These are phyloP conservation scores for Megalops cyprinoides DNA, from an alignment of 2,797 vertebrate species.

Conservation along the genomic window DNA sequence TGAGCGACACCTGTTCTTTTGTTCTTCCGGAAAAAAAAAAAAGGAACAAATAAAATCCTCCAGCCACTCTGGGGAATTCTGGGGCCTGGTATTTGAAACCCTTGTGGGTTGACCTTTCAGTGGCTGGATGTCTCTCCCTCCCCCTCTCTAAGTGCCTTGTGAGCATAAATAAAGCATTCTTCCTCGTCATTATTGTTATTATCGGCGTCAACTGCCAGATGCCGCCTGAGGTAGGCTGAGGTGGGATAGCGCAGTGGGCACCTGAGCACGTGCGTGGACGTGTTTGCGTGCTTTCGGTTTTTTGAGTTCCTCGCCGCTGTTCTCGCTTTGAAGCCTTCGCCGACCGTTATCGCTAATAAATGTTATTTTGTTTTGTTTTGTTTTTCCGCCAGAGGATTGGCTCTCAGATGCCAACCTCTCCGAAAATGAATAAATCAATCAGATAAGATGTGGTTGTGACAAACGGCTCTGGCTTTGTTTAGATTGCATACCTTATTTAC, in stretches of 20 bases:
- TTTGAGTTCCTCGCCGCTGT: neutral
- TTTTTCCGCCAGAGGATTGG: neutral
- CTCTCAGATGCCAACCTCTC: no score
- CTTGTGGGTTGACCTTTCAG: conserved; percentile 77
- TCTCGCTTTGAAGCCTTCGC: neutral
- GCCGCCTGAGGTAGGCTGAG: no score
- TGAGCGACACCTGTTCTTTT: conserved; percentile 55
- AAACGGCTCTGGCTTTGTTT: neutral
- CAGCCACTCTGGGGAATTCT: conserved; percentile 55
- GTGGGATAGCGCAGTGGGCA: no score
- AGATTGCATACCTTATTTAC: neutral
- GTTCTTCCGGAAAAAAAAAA: neutral
- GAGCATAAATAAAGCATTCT: neutral
- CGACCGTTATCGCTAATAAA: neutral
- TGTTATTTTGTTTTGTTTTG: neutral
- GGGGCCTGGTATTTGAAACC: conserved; percentile 78
- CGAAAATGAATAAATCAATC: no score
- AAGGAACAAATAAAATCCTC: neutral
- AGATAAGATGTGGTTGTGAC: no score
- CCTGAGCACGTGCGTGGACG: neutral
- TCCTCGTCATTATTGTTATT: neutral
- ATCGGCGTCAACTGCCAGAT: neutral
- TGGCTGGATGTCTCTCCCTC: neutral
- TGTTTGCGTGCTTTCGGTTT: no score
- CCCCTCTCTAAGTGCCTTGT: neutral